These are phyloP conservation scores for Gandaritis pyraliata DNA, from an alignment of 2,888 invertebrate genomes.

Conservation along the genomic window DNA sequence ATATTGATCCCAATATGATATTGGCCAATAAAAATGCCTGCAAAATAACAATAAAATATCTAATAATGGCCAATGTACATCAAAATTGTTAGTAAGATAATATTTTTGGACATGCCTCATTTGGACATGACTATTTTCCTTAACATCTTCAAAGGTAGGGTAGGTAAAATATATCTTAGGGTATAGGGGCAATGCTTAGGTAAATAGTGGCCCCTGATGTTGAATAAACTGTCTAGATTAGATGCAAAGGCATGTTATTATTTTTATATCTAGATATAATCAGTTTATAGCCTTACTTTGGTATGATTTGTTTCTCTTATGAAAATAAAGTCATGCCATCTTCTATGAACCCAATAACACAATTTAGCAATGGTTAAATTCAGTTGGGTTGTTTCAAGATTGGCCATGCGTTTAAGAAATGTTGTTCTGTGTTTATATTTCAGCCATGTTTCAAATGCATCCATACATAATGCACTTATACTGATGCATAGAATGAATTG, in stretches of 20 bases:
- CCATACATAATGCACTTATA: slow-evolving; percentile 57
- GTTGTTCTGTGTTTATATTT: slow-evolving; percentile 74
- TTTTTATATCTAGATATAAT: too few species aligned
- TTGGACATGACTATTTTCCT: too few species aligned
- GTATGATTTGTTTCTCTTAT: slow-evolving; percentile 73
- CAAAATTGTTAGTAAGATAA: neutral
- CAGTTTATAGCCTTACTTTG: too few species aligned
- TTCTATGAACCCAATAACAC: slow-evolving; percentile 55
- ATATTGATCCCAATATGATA: slow-evolving; percentile 61
- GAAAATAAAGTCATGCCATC: slow-evolving; percentile 61
- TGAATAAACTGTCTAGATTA: too few species aligned
- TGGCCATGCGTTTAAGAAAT: slow-evolving; percentile 65
- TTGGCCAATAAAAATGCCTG: slow-evolving; percentile 75
- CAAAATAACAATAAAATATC: slow-evolving; percentile 44
- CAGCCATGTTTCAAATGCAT: slow-evolving; percentile 75
- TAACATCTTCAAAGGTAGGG: too few species aligned
- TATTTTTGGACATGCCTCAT: too few species aligned
- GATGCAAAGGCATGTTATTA: too few species aligned
- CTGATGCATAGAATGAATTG: slow-evolving; percentile 61
- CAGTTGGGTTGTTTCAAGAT: slow-evolving; percentile 57
- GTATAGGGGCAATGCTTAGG: too few species aligned
- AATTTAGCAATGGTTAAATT: slow-evolving; percentile 46
- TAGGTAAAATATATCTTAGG: too few species aligned
- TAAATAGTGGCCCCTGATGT: too few species aligned
- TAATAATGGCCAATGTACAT: neutral